Evolutionary conservation across 2,797 vertebrate species (phyloP).

Genomic region (Heliangelus exortis): DNA sequence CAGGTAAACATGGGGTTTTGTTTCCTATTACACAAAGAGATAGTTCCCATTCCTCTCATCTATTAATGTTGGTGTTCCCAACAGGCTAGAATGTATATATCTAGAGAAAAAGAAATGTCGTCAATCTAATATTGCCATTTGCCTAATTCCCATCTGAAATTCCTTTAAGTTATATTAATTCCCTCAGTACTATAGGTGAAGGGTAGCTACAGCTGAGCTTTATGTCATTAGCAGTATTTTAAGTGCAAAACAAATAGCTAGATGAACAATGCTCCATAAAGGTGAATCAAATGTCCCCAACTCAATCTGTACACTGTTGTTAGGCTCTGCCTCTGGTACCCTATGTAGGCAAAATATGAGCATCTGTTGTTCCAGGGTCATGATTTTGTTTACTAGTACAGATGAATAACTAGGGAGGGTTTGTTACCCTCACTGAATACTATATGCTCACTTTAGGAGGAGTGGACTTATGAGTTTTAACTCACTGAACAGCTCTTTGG

Average conservation of each 20-base stretch:
- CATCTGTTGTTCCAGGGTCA: neutral
- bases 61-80: neutral
- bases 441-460: neutral
- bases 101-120: neutral
- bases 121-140: neutral
- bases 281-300: neutral
- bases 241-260: neutral
- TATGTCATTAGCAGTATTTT: neutral
- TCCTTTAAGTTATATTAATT: neutral
- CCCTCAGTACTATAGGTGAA: neutral
- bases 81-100: neutral
- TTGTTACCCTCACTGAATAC: neutral
- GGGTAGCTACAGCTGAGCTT: neutral
- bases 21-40: neutral
- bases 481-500: neutral
- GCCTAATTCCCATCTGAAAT: neutral
- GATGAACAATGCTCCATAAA: neutral
- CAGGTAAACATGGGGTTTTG: constrained; percentile 69
- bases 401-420: neutral
- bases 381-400: neutral
- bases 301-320: neutral
- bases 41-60: neutral
- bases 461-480: neutral
- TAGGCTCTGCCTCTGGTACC: neutral
- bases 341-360: neutral